These are phyloP conservation scores for Neosalanx taihuensis DNA, from an alignment of 2,797 vertebrate genomes.

Conservation along the genomic window DNA sequence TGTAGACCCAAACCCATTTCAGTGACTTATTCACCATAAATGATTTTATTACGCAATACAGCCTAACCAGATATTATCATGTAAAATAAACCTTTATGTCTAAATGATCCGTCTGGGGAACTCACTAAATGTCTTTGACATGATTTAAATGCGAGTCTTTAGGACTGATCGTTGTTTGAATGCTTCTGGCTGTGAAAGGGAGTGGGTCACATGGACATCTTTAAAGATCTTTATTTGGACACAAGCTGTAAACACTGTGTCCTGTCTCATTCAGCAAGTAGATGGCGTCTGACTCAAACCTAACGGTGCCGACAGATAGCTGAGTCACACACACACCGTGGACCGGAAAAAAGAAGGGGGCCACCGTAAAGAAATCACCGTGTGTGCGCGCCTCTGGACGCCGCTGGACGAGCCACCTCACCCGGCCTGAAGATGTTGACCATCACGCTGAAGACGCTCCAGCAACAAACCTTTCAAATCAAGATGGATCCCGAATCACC, in stretches of 20 bases:
- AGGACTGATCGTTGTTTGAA: no score
- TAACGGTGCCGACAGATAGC: conserved; percentile 60
- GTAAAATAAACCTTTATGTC: no score
- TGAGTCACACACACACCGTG: conserved; percentile 67
- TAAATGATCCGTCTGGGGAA: no score
- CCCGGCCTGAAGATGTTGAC: conserved; percentile 64
- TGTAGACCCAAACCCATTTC: neutral
- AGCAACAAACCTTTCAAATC: conserved; percentile 78
- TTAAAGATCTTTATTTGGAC: neutral
- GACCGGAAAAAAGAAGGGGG: conserved; percentile 38
- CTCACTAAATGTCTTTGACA: no score
- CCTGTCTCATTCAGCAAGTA: conserved; percentile 49
- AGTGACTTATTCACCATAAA: no score
- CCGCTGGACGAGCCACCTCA: neutral
- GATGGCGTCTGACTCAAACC: conserved; percentile 61
- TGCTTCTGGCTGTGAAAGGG: no score
- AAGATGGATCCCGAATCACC: conserved; percentile 71
- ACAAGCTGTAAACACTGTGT: conserved; percentile 10
- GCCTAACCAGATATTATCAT: no score
- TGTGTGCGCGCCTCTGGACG: neutral
- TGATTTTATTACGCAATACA: no score
- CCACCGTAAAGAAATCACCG: conserved; percentile 13
- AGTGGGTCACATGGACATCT: conserved; percentile 1
- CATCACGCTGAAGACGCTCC: conserved; percentile 77
- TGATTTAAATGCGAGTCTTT: no score